Evolutionary conservation across 2,113 vertebrate genomes (phyloP).

Genomic region (Ciconia stormi): DNA sequence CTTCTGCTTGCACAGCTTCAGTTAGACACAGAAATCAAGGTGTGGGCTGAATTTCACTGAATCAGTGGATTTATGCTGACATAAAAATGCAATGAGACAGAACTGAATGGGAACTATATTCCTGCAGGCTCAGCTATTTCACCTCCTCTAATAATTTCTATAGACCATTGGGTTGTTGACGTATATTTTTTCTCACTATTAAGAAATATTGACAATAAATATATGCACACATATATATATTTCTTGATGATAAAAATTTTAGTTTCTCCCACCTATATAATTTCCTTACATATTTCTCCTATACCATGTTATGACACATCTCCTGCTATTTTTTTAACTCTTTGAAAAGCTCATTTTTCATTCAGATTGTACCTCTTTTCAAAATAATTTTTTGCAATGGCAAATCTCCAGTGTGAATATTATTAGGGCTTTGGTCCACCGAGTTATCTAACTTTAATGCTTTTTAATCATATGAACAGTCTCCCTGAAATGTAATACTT

Average conservation of each 20-base stretch:
- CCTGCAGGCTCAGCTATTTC: constrained; percentile 37
- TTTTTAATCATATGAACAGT: not conserved
- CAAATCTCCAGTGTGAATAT: not conserved
- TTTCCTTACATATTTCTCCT: not conserved
- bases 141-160: not conserved
- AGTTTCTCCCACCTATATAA: not conserved
- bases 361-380: not conserved
- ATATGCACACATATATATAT: not conserved
- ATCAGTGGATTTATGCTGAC: constrained; percentile 37
- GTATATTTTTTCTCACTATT: not conserved
- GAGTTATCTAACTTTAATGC: not conserved
- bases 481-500: not conserved
- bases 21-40: not conserved
- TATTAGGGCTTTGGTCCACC: not conserved
- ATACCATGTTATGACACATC: not conserved
- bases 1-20: constrained; percentile 12
- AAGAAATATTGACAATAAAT: not conserved
- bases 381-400: not conserved
- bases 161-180: not conserved
- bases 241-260: not conserved
- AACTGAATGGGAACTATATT: constrained; percentile 18
- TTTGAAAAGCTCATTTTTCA: not conserved
- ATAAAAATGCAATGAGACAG: constrained; percentile 36
- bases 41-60: constrained; percentile 34
- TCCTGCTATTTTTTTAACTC: not conserved